phyloP scores from a whole-genome alignment of 1,140 invertebrate species.

The Drosophila takahashii region DNA sequence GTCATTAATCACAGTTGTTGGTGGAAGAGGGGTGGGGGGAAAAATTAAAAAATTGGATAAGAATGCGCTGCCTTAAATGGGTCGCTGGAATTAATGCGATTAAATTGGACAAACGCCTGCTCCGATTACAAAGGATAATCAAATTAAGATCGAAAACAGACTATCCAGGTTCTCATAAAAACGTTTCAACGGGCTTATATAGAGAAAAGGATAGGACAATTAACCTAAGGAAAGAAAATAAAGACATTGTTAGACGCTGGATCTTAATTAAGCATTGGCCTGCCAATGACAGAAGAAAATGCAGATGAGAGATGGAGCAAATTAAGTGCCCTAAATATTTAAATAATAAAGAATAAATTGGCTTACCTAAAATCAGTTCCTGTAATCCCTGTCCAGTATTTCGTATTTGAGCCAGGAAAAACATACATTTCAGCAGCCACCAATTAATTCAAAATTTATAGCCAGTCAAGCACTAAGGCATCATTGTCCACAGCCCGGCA shows the following conservation, averaged over 20 bases:
- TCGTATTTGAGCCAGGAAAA: conserved; percentile 30
- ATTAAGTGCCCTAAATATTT: too few relatives aligned
- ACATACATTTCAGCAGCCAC: conserved; percentile 48
- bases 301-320: not conserved
- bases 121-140: conserved; percentile 61
- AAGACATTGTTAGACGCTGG: not conserved
- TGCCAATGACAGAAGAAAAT: not conserved
- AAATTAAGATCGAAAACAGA: conserved; percentile 64
- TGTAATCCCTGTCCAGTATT: conserved; percentile 22
- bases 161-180: not conserved
- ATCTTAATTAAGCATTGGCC: not conserved
- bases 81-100: conserved; percentile 62
- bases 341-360: too few relatives aligned
- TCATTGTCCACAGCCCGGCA: conserved; percentile 32
- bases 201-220: not conserved
- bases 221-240: not conserved
- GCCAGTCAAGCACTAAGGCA: conserved; percentile 56
- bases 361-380: not conserved
- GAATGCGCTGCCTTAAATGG: conserved; percentile 56
- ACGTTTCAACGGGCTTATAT: not conserved
- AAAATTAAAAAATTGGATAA: conserved; percentile 40
- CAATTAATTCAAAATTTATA: conserved; percentile 81
- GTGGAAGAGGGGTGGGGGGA: conserved; percentile 1
- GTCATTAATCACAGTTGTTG: conserved; percentile 67
- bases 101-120: conserved; percentile 55